A percentile compares a stretch with the other conserved stretches of the same genome.
phyloP scores from a whole-genome alignment of 2,113 vertebrate genomes.

The Sialia sialis region DNA sequence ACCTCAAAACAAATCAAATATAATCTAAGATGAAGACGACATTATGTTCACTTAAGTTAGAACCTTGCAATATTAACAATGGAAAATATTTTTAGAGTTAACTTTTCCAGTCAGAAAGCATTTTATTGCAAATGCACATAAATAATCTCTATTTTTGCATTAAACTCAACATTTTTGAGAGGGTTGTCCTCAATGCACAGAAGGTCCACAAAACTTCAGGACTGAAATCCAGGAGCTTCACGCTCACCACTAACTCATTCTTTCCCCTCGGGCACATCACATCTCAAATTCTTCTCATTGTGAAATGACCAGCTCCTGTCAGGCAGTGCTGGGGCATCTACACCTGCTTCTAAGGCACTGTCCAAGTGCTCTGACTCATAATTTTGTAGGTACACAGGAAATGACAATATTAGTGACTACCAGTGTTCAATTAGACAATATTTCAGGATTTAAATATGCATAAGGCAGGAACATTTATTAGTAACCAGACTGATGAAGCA shows the following conservation, averaged over 20 bases:
- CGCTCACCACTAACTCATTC: neutral
- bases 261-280: neutral
- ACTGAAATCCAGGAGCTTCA: neutral
- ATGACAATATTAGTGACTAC: neutral
- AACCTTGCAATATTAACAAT: neutral
- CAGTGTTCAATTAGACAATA: constrained; percentile 6
- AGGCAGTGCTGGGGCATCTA: neutral
- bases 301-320: neutral
- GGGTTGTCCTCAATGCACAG: neutral
- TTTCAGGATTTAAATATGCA: constrained; percentile 59
- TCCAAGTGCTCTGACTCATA: neutral
- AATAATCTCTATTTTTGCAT: neutral
- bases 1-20: neutral
- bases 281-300: neutral
- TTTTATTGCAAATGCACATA: neutral
- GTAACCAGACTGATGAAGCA: constrained; percentile 23
- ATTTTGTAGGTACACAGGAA: neutral
- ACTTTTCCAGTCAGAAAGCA: neutral
- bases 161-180: neutral
- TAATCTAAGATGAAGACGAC: neutral
- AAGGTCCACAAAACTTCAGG: neutral
- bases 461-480: neutral
- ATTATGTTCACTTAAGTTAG: neutral
- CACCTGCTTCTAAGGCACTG: neutral
- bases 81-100: neutral